phyloP scores from a whole-genome alignment of 2,888 invertebrate species.

The Aphrophora alni region DNA sequence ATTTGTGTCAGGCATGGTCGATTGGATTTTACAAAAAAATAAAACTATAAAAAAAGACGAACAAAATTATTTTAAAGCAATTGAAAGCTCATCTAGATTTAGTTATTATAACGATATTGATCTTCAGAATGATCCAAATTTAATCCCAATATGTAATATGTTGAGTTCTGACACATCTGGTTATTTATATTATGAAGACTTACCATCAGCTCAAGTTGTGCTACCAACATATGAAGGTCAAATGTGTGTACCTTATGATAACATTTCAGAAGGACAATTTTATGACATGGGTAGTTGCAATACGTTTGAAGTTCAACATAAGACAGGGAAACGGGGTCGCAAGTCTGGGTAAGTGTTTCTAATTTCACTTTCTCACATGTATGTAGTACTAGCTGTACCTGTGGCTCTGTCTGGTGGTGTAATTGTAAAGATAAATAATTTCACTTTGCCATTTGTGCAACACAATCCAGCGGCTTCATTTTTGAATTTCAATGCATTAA shows the following conservation, averaged over 20 bases:
- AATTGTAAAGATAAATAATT: no score
- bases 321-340: neutral
- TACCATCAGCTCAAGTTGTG: neutral
- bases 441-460: no score
- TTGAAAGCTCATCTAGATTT: neutral
- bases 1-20: slow-evolving; percentile 3
- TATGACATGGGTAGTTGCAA: neutral
- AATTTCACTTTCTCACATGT: no score
- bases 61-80: neutral
- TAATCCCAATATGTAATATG: neutral
- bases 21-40: slow-evolving; percentile 24
- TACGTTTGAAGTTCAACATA: neutral
- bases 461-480: no score
- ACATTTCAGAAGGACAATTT: neutral
- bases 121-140: neutral
- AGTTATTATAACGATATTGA: neutral
- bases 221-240: neutral
- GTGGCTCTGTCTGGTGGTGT: no score
- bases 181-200: neutral
- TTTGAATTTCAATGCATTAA: no score
- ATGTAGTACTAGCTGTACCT: no score
- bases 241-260: neutral
- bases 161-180: neutral
- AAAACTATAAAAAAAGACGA: neutral
- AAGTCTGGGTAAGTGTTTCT: neutral